Conservation (phyloP, 2,888 invertebrate genomes). For the Ecliptopera silaceata region DNA sequence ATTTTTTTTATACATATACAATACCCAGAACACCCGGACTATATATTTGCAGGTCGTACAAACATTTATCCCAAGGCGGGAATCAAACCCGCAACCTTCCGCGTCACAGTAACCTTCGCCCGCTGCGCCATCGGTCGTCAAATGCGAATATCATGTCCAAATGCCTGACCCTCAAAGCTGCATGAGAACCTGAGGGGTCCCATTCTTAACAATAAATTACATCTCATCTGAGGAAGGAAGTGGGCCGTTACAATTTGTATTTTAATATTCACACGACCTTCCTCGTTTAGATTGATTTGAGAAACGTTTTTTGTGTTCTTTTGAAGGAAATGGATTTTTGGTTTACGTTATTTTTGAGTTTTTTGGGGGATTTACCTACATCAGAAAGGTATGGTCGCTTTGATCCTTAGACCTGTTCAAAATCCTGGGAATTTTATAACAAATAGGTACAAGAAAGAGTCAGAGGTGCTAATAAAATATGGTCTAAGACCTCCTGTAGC, state of each 20-base stretch:
- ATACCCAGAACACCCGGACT: too few relatives aligned
- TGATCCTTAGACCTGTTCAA: too few relatives aligned
- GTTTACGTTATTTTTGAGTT: conserved; percentile 6
- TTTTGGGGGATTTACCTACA: conserved; percentile 1
- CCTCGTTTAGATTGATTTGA: conserved; percentile 25
- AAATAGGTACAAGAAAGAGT: too few relatives aligned
- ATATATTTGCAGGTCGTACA: too few relatives aligned
- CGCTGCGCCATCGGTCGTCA: too few relatives aligned
- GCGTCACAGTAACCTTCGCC: too few relatives aligned
- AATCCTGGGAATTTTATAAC: too few relatives aligned
- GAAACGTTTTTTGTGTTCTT: conserved; percentile 28
- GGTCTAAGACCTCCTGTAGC: too few relatives aligned
- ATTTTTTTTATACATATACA: too few relatives aligned
- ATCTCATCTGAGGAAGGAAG: conserved; percentile 53
- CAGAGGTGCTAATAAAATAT: too few relatives aligned
- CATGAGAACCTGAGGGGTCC: conserved; percentile 9
- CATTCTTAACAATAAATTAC: conserved; percentile 18
- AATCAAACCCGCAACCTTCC: too few relatives aligned
- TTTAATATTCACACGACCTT: conserved; percentile 40
- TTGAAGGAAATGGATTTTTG: conserved; percentile 14
- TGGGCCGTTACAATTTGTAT: conserved; percentile 44
- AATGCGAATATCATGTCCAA: conserved; percentile 2
- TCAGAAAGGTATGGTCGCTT: neutral
- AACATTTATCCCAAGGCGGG: too few relatives aligned
- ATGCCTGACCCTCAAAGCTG: conserved; percentile 10